Evolutionary conservation across 2,888 invertebrate genomes (phyloP).

Genomic region (Geophilus truncorum): DNA sequence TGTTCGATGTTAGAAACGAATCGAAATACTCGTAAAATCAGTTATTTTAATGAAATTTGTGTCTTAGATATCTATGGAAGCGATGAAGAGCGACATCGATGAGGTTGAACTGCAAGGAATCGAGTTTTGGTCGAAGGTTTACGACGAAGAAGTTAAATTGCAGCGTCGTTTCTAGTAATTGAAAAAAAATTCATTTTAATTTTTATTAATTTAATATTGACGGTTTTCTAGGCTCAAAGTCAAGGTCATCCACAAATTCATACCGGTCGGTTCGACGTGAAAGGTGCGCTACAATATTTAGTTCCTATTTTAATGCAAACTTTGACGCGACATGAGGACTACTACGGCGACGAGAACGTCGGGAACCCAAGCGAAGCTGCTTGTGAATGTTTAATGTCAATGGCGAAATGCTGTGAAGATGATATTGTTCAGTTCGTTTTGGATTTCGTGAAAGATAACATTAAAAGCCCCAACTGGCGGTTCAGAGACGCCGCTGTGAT

Average conservation of each 20-base stretch:
- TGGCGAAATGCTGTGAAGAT: conserved; percentile 96
- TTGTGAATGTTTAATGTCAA: conserved; percentile 95
- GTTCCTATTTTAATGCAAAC: conserved; percentile 91
- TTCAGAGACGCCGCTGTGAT: conserved; percentile 94
- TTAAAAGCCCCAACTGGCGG: conserved; percentile 92
- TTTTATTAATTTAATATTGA: not conserved
- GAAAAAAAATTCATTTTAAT: not conserved
- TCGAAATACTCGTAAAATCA: no score
- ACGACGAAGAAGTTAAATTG: conserved; percentile 97
- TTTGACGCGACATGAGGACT: conserved; percentile 93
- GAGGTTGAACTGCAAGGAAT: conserved; percentile 97
- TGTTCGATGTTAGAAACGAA: no score
- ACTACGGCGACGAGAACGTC: conserved; percentile 95
- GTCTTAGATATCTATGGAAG: conserved; percentile 94
- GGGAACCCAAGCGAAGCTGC: conserved; percentile 99
- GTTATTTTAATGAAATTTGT: no score
- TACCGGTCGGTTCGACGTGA: no score
- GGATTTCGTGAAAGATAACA: conserved; percentile 93
- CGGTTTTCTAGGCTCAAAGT: conserved; percentile 64
- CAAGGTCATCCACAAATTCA: conserved; percentile 86
- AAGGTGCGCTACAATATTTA: no score
- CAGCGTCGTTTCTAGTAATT: conserved; percentile 78
- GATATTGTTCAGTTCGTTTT: conserved; percentile 91
- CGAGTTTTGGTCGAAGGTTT: conserved; percentile 99
- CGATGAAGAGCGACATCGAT: conserved; percentile 95